Evolutionary conservation across 2,113 vertebrate species (phyloP).

Genomic region (Hippocampus abdominalis): DNA sequence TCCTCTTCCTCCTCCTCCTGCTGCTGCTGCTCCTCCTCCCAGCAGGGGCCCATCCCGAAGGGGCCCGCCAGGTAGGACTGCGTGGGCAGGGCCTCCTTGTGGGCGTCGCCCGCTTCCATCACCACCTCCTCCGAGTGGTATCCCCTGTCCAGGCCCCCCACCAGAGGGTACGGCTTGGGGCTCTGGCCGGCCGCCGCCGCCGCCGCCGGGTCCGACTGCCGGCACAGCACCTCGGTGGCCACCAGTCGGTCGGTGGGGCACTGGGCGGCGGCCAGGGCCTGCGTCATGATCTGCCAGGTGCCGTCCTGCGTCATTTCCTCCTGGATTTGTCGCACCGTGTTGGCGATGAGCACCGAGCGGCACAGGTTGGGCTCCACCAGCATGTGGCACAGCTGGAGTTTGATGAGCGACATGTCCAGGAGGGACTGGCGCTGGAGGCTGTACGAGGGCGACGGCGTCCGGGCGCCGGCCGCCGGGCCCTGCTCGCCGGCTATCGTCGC

Average conservation of each 20-base stretch:
- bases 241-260: slow-evolving; percentile 83
- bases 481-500: slow-evolving; percentile 40
- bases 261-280: slow-evolving; percentile 74
- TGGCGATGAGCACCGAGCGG: slow-evolving; percentile 95
- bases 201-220: slow-evolving; percentile 73
- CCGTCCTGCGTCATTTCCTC: slow-evolving; percentile 96
- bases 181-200: slow-evolving; percentile 76
- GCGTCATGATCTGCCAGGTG: slow-evolving; percentile 81
- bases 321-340: slow-evolving; percentile 96
- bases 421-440: slow-evolving; percentile 92
- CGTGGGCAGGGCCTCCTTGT: slow-evolving; percentile 64
- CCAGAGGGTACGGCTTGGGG: slow-evolving; percentile 65
- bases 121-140: slow-evolving; percentile 74
- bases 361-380: slow-evolving; percentile 94
- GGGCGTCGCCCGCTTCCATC: slow-evolving; percentile 73
- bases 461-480: slow-evolving; percentile 54
- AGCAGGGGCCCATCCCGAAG: slow-evolving; percentile 74
- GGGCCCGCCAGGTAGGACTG: slow-evolving; percentile 67
- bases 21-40: slow-evolving; percentile 71
- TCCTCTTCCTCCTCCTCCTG: slow-evolving; percentile 59
- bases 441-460: slow-evolving; percentile 71
- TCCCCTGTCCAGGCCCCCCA: slow-evolving; percentile 67
- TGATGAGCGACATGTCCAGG: slow-evolving; percentile 96
- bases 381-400: slow-evolving; percentile 98
- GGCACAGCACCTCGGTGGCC: slow-evolving; percentile 90